Evolutionary conservation across 2,888 invertebrate species (phyloP).

Genomic region (Lepidocyrtoides sp.): DNA sequence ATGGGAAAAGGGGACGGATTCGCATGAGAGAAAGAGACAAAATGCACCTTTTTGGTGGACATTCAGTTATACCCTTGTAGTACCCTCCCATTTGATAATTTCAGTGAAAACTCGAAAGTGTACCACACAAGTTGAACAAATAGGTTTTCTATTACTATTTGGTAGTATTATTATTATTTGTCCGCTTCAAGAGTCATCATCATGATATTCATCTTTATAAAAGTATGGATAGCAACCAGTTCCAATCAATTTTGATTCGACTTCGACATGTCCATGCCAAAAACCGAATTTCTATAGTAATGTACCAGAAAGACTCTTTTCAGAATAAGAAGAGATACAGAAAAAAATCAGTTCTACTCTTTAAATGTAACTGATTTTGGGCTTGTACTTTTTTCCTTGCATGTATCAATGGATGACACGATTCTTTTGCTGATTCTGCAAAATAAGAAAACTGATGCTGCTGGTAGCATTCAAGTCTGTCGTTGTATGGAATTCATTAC

Average conservation of each 20-base stretch:
- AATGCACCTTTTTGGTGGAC: constrained; percentile 5
- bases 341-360: not conserved
- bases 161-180: constrained; percentile 44
- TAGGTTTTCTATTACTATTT: constrained; percentile 70
- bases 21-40: constrained; percentile 14
- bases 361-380: constrained; percentile 43
- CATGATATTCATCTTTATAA: constrained; percentile 22
- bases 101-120: constrained; percentile 71
- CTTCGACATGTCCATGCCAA: constrained; percentile 30
- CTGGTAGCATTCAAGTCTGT: not conserved
- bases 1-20: constrained; percentile 44
- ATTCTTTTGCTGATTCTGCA: constrained; percentile 48
- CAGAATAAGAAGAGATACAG: not conserved
- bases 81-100: constrained; percentile 76
- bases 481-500: constrained; percentile 13
- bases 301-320: not conserved
- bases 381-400: constrained; percentile 36
- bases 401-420: constrained; percentile 17
- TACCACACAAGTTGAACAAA: constrained; percentile 85
- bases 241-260: constrained; percentile 41
- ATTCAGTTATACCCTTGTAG: constrained; percentile 20
- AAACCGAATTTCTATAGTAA: constrained; percentile 29
- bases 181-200: constrained; percentile 15
- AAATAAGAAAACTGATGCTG: constrained; percentile 11
- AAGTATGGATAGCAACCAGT: constrained; percentile 7